Evolutionary conservation across 2,888 invertebrate genomes (phyloP).

Genomic region (Scaptomyza parva): DNA sequence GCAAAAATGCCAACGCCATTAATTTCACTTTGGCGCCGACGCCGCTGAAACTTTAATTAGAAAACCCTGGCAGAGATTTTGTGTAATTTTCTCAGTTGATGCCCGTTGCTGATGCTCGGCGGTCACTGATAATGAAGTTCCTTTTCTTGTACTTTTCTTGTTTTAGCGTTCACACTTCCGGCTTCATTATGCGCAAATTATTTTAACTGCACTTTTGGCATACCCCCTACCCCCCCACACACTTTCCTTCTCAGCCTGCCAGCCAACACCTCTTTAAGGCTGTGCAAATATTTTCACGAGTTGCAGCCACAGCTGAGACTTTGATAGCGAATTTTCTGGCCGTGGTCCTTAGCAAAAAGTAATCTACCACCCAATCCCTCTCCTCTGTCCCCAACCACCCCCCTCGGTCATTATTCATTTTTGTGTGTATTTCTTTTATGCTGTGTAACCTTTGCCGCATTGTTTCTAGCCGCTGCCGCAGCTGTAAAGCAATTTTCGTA

Average conservation of each 20-base stretch:
- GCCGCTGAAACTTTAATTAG: conserved; percentile 76
- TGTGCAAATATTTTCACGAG: conserved; percentile 51
- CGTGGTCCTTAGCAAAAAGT: conserved; percentile 54
- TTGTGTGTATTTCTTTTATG: conserved; percentile 70
- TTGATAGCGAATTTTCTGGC: conserved; percentile 55
- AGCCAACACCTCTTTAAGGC: not conserved
- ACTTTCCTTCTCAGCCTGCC: not conserved
- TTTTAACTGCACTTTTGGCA: conserved; percentile 73
- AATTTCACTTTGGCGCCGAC: conserved; percentile 75
- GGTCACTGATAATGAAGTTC: conserved; percentile 72
- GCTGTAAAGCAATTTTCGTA: conserved; percentile 78
- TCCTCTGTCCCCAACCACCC: not conserved
- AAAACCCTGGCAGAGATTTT: conserved; percentile 73
- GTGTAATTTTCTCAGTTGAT: conserved; percentile 71
- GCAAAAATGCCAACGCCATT: conserved; percentile 64
- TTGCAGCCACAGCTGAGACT: conserved; percentile 55
- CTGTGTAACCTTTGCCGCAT: conserved; percentile 79
- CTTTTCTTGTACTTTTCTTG: conserved; percentile 64
- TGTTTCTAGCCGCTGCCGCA: conserved; percentile 69
- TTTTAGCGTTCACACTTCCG: conserved; percentile 76
- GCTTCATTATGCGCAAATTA: conserved; percentile 79
- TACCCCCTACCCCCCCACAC: too few species aligned
- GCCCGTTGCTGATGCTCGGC: conserved; percentile 30
- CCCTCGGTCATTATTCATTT: conserved; percentile 76
- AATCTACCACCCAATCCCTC: conserved; percentile 27